Evolutionary conservation across 2,797 vertebrate genomes (phyloP).

Genomic region (Cyclura pinguis): DNA sequence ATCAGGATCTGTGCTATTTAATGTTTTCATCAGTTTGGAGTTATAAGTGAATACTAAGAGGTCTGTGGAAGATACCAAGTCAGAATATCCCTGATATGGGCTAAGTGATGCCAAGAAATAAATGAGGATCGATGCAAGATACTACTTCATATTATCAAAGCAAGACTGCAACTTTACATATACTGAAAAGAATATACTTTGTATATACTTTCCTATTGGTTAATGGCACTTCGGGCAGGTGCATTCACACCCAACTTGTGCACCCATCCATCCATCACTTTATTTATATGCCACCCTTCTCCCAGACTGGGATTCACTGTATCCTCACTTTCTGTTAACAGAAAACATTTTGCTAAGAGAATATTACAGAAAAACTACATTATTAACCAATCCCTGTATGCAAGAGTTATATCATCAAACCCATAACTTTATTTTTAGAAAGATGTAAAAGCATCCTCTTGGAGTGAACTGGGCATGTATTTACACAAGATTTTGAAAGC

Average conservation of each 20-base stretch:
- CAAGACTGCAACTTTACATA: neutral
- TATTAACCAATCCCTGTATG: too few relatives aligned
- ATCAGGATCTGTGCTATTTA: neutral
- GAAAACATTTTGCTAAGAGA: too few relatives aligned
- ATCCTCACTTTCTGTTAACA: too few relatives aligned
- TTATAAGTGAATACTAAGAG: neutral
- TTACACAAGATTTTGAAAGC: slow-evolving; percentile 43
- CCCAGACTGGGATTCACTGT: too few relatives aligned
- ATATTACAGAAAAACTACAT: too few relatives aligned
- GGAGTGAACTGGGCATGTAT: slow-evolving; percentile 25
- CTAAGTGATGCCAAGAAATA: neutral
- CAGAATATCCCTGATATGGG: neutral
- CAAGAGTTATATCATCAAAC: neutral
- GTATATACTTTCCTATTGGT: neutral
- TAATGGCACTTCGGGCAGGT: neutral
- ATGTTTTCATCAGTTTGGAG: neutral
- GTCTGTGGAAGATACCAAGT: neutral
- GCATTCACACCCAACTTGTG: too few relatives aligned
- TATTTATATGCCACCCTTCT: too few relatives aligned
- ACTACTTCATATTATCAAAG: neutral
- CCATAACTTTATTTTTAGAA: slow-evolving; percentile 30
- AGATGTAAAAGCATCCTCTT: slow-evolving; percentile 20
- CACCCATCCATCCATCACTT: too few relatives aligned
- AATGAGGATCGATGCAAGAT: neutral
- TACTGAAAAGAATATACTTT: neutral